Conservation (phyloP, 30 jellyfish, hydroid and myxozoan species). For the Hydractinia symbiolongicarpus region DNA sequence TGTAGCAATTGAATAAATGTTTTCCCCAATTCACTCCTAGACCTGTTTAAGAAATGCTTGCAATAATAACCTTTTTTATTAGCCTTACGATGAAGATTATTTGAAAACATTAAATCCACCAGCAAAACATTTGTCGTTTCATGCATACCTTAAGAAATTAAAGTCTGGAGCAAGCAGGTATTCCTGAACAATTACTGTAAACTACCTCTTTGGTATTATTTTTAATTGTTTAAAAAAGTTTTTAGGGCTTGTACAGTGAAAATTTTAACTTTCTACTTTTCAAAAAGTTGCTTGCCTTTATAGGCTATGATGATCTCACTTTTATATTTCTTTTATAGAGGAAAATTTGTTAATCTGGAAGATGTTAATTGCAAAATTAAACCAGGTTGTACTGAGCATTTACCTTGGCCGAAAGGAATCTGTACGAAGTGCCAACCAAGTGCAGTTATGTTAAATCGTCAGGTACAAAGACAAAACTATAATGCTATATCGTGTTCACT, state of each 20-base stretch:
- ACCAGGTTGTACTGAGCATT: slow-evolving; percentile 98
- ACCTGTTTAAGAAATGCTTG: no score
- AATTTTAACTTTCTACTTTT: no score
- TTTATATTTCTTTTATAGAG: slow-evolving; percentile 28
- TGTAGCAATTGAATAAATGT: no score
- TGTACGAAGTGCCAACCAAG: slow-evolving; percentile 99
- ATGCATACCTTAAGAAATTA: slow-evolving; percentile 71
- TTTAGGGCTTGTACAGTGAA: no score
- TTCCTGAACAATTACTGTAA: not conserved
- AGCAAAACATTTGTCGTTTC: slow-evolving; percentile 92
- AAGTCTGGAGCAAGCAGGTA: slow-evolving; percentile 80
- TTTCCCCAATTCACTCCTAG: no score
- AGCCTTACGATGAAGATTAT: slow-evolving; percentile 93
- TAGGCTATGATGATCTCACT: no score
- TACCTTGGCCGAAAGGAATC: slow-evolving; percentile 99
- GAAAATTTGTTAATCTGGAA: slow-evolving; percentile 83
- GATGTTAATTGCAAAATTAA: slow-evolving; percentile 83
- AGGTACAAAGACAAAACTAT: slow-evolving; percentile 35
- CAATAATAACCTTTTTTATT: slow-evolving; percentile 15
- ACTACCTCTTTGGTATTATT: not conserved
- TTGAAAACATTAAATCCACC: slow-evolving; percentile 91
- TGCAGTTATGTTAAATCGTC: slow-evolving; percentile 87
- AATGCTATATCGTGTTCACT: not conserved
- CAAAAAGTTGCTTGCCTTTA: no score
- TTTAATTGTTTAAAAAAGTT: not conserved